Evolutionary conservation across 2,888 invertebrate species (phyloP).

Genomic region (Lasioglossum morio): DNA sequence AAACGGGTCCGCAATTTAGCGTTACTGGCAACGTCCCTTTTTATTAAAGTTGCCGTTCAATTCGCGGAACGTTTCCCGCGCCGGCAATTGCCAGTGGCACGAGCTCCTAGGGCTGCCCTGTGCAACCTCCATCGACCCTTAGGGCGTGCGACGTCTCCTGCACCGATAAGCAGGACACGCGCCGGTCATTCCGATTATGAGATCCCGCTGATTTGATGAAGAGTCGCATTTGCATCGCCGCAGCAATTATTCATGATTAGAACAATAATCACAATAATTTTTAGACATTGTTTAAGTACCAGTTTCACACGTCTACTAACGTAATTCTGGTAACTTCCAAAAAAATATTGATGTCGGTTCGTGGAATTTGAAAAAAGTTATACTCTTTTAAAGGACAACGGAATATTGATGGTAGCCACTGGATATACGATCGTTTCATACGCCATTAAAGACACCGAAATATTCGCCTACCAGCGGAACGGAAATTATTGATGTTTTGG

Average conservation of each 20-base stretch:
- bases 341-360: no score
- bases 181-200: neutral
- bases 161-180: neutral
- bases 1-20: conserved; percentile 3
- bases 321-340: no score
- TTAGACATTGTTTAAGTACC: no score
- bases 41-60: conserved; percentile 7
- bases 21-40: neutral
- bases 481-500: conserved; percentile 4
- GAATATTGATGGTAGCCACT: neutral
- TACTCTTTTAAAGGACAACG: neutral
- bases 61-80: neutral
- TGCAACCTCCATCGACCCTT: neutral
- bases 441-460: neutral
- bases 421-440: neutral
- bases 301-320: no score
- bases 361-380: neutral
- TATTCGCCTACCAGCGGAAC: neutral
- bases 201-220: no score
- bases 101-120: neutral
- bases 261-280: no score
- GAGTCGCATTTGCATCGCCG: no score
- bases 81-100: neutral
- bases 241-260: no score
- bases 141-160: neutral